Base-by-base conservation (phyloP, 2,888 invertebrate species). In the Zeuzera pyrina region DNA sequence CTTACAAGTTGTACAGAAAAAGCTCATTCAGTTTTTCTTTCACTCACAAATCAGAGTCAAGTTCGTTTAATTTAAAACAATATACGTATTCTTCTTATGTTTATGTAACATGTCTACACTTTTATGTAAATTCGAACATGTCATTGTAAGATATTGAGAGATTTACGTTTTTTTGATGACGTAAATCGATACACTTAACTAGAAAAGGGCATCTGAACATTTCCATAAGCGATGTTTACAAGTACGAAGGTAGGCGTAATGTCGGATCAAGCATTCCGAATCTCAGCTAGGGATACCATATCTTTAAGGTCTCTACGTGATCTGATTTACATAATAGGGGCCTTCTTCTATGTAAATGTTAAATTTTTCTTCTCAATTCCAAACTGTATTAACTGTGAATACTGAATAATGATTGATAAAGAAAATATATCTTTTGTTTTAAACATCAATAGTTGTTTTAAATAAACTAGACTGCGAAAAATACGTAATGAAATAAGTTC, bases 321-420 rank as follows among this genome's bases (percentile, higher is more conserved):
- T 71, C 56, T 48, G 54, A 71, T 76, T 74, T 71, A 61, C 73
- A 73, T 76, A 74, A 72, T 64, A 67, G 52, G 53, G 47, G 43
- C 49, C 52, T 59, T 54, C 58, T 58, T 47, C 60, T 58, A 59
- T 64, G 62, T 57, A 68, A 62, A 64, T 64, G 43, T 42, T 35
- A 50, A 59, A 52, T 59, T 59, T 65, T 68, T 36, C 30, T 30
- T 33, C 27, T 30, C 31, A 14, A 30, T 23, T 39, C 45, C 49
- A 36, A 47, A 49, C 49, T 44, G 57, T 66, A 64, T 65, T 65
- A 65, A 66, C 53, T 57, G 62, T 58, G 57, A 60, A 61, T 54
- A 57, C 53, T 49, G 42, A 12, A 27, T 53, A 51, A 65, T 71
- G 73, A 72, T 74, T 72, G 73, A 72, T 72, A 69, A 45, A 59